Percentiles rank a stretch among this genome's conserved stretches.
phyloP scores from a whole-genome alignment of 2,888 invertebrate genomes.

The Zootermopsis nevadensis region DNA sequence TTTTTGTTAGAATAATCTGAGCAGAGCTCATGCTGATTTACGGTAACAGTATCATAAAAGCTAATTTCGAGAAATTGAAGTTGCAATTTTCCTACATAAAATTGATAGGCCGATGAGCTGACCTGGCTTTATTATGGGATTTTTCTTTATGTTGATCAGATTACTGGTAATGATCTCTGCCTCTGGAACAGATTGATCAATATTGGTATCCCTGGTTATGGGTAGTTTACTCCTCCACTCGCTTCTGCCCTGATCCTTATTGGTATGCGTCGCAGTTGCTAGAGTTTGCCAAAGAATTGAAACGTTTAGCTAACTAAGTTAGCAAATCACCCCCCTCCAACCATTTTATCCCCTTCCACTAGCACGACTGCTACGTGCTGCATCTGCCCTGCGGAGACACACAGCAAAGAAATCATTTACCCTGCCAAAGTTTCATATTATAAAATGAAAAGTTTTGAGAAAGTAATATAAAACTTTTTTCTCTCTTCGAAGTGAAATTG shows the following conservation, averaged over 20 bases:
- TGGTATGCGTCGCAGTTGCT: conserved; percentile 25
- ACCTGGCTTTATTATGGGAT: not conserved
- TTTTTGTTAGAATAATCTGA: no score
- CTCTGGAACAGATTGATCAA: conserved; percentile 14
- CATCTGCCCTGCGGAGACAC: conserved; percentile 23
- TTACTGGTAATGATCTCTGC: conserved; percentile 17
- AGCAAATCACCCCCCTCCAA: conserved; percentile 28
- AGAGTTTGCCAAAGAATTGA: conserved; percentile 34
- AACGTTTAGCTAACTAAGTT: conserved; percentile 43
- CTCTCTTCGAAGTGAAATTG: conserved; percentile 29
- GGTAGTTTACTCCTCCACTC: conserved; percentile 1
- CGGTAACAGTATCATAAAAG: not conserved
- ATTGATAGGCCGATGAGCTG: not conserved
- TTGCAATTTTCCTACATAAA: not conserved
- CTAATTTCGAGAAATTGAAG: not conserved
- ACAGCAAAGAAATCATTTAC: conserved; percentile 36
- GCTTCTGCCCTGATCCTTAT: not conserved
- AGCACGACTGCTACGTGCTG: conserved; percentile 7
- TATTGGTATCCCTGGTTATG: conserved; percentile 17
- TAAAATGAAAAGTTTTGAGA: conserved; percentile 25
- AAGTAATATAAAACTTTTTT: conserved; percentile 39
- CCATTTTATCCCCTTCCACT: not conserved
- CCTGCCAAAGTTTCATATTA: conserved; percentile 36
- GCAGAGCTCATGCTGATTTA: not conserved
- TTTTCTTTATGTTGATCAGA: not conserved